A percentile compares a stretch with the other conserved stretches of the same genome.
Evolutionary conservation across 2,797 vertebrate genomes (phyloP).

Genomic region (Amniataba percoides): DNA sequence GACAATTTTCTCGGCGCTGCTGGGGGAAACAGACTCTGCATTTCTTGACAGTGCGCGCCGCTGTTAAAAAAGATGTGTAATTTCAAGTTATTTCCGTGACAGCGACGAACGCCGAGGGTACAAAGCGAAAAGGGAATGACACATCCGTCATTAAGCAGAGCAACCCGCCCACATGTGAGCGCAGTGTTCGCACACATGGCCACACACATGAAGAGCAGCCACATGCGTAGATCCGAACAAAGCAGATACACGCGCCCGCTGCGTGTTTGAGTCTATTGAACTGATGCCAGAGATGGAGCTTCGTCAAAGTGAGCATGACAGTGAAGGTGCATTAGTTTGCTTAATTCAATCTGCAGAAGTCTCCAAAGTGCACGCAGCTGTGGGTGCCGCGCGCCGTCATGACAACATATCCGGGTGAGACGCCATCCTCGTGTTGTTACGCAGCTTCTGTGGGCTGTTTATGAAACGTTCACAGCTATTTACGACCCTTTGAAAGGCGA

Average conservation of each 20-base stretch:
- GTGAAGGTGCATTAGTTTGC: neutral
- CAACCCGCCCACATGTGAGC: constrained; percentile 1
- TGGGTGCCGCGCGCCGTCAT: constrained; percentile 15
- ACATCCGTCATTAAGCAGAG: neutral
- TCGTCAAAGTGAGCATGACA: neutral
- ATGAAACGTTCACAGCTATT: constrained; percentile 72
- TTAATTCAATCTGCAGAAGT: neutral
- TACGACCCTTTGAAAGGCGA: constrained; percentile 73
- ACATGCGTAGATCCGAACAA: neutral
- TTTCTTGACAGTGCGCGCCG: constrained; percentile 11
- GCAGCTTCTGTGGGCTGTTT: constrained; percentile 58
- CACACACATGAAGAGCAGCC: neutral
- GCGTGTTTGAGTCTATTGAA: neutral
- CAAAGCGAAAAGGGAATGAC: constrained; percentile 9
- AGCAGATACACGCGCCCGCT: neutral
- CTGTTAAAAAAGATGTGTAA: neutral
- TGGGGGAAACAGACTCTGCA: neutral
- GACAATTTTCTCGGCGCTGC: constrained; percentile 11
- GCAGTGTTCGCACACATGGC: neutral
- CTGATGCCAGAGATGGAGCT: neutral
- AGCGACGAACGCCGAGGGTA: constrained; percentile 10
- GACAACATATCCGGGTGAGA: constrained; percentile 32
- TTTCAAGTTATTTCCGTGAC: constrained; percentile 38
- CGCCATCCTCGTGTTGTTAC: constrained; percentile 19
- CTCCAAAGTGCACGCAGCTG: neutral